Conservation (phyloP, 2,888 invertebrate species). For the Drosophila paranaensis region DNA sequence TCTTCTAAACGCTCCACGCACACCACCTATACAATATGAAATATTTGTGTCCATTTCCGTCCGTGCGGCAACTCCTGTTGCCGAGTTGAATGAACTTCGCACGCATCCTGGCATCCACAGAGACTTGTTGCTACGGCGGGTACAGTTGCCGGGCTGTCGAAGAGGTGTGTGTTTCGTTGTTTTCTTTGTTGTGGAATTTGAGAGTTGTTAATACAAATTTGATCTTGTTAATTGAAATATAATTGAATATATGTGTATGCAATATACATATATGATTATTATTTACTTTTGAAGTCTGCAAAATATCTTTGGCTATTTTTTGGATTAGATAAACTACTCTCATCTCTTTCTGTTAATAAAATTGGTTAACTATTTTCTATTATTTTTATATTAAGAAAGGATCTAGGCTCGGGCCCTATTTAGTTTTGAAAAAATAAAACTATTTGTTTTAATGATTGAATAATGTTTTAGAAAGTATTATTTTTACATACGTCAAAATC, state of each 20-base stretch:
- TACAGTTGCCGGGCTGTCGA: constrained; percentile 5
- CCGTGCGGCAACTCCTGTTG: constrained; percentile 17
- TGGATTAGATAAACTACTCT: not conserved
- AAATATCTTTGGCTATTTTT: not conserved
- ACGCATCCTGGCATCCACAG: constrained; percentile 47
- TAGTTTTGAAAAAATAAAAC: not conserved
- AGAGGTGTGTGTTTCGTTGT: not conserved
- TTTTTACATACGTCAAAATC: too few relatives aligned
- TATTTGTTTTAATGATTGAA: not conserved
- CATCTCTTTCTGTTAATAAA: too few relatives aligned
- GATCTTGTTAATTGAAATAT: not conserved
- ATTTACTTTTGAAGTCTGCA: too few relatives aligned
- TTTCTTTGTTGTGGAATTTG: not conserved
- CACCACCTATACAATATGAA: constrained; percentile 62
- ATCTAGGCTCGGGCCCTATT: not conserved
- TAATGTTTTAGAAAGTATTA: not conserved
- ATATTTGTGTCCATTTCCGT: constrained; percentile 68
- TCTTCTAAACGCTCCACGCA: constrained; percentile 35
- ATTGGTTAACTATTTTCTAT: not conserved
- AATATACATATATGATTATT: too few relatives aligned
- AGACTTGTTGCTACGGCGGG: constrained; percentile 23
- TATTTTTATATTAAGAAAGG: not conserved
- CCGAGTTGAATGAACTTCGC: constrained; percentile 69
- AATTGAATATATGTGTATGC: not conserved
- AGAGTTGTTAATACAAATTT: not conserved